Conservation (phyloP, 92 coral and sea anemone genomes). For the Desmophyllum pertusum region DNA sequence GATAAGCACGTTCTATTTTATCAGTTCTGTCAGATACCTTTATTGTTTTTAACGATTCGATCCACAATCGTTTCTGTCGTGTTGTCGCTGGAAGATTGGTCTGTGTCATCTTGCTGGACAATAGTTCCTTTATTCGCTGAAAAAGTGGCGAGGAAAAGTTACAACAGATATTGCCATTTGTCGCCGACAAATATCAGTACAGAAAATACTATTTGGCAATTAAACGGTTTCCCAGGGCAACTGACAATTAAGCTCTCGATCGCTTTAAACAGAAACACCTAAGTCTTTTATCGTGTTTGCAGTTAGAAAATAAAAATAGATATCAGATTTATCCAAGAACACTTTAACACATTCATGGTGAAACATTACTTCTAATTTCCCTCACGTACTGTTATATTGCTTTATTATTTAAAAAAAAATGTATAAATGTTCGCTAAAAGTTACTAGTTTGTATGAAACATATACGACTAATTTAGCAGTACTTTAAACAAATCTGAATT, state of each 20-base stretch:
- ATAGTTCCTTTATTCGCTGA: neutral
- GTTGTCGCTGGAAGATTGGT: neutral
- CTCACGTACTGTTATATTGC: neutral
- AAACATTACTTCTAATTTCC: neutral
- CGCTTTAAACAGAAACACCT: neutral
- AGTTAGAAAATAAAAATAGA: neutral
- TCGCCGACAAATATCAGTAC: neutral
- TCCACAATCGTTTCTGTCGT: slow-evolving; percentile 51
- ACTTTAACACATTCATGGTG: neutral
- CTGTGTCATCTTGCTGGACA: slow-evolving; percentile 1
- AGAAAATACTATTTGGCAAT: neutral
- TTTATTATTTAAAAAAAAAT: neutral
- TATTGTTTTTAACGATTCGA: slow-evolving; percentile 31
- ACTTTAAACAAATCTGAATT: slow-evolving; percentile 6
- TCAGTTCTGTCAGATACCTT: slow-evolving; percentile 3
- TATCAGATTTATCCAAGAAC: slow-evolving; percentile 9
- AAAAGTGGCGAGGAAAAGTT: neutral
- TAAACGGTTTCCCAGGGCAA: neutral
- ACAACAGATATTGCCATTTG: neutral
- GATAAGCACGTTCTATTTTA: neutral
- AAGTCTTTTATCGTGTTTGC: slow-evolving; percentile 11
- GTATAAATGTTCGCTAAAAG: neutral
- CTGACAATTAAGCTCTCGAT: neutral
- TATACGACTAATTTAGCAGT: neutral
- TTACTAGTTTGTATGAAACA: neutral